Evolutionary conservation across 2,113 vertebrate genomes (phyloP).

Genomic region (Mesitornis unicolor): DNA sequence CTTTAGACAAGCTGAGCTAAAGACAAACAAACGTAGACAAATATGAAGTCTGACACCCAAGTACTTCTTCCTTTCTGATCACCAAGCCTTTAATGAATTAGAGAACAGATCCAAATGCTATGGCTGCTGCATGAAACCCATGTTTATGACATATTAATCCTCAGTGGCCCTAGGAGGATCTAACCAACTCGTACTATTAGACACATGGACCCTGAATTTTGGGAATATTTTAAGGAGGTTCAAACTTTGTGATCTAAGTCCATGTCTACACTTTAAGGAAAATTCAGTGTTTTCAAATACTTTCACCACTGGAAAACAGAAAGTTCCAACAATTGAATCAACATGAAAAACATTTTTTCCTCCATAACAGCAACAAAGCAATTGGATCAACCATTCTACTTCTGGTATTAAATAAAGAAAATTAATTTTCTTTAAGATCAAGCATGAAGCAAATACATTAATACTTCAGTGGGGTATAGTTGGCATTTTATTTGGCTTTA

Average conservation of each 20-base stretch:
- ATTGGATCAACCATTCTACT: not conserved
- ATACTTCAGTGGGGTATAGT: not conserved
- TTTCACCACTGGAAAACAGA: not conserved
- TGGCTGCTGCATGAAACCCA: not conserved
- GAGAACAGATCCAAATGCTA: not conserved
- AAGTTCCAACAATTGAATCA: not conserved
- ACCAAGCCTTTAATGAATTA: not conserved
- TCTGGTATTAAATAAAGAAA: not conserved
- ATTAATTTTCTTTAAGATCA: not conserved
- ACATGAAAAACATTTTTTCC: not conserved
- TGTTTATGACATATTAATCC: not conserved
- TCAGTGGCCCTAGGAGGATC: not conserved
- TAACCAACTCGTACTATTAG: not conserved
- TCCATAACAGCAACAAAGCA: not conserved
- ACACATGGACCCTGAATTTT: not conserved
- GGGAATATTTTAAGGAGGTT: not conserved
- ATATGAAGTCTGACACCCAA: not conserved
- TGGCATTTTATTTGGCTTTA: not conserved
- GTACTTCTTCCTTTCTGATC: not conserved
- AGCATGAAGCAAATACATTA: not conserved
- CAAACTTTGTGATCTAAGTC: not conserved
- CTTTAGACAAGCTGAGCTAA: not conserved
- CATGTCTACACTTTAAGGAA: not conserved
- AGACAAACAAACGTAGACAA: not conserved
- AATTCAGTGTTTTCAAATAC: not conserved